Evolutionary conservation across 2,113 vertebrate species (phyloP), one percentile per base, ranked within the genome.

Genomic region (Lutjanus erythropterus): DNA sequence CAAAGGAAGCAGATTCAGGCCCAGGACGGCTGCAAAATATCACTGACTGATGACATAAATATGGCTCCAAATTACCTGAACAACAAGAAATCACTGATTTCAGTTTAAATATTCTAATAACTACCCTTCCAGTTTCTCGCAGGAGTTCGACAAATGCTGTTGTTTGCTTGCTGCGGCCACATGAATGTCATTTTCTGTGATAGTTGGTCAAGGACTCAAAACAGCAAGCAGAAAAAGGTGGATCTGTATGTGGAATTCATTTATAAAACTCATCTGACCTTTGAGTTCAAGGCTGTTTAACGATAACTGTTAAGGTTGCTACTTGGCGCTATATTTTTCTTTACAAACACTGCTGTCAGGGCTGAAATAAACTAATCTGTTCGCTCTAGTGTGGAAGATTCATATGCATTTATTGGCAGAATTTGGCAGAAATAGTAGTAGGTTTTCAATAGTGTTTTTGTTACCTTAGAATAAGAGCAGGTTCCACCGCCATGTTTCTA

Each of bases 1-100:
- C 62, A 50, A 61, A 78, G 31, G 39, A 42, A 9, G 50, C 18
- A 29, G 75, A 74, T 71, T 88, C 58, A 37, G 25, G 52, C 59
- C 25, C 6, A 68, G 9, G 39, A 64, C 1, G 5, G 37, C 25
- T 35, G 66, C 27, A 68, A 14, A 59, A 53, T 52, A 64, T 67
- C 12, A 66, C 2, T 25, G 15, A 78, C 3, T 65, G 58, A 16
- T 49, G n/a, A 68, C 37, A 14, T 12, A 78, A 35, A 62, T 49
- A 53, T 67, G 18, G 16, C 1, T 62, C 16, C 9, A 56, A 50
- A 9, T 27, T 0, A 5, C 41, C 6, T 9, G 21, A 52, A 25
- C 27, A n/a, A 41, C 46, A 46, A 5, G 10, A 31, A 56, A 39
- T 71, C 35, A 64, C 6, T 21, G 44, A n/a, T 56, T 35, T 25